Percentiles rank a stretch among this genome's conserved stretches.
Conservation (phyloP, 2,888 invertebrate genomes). For the Salticus scenicus region DNA sequence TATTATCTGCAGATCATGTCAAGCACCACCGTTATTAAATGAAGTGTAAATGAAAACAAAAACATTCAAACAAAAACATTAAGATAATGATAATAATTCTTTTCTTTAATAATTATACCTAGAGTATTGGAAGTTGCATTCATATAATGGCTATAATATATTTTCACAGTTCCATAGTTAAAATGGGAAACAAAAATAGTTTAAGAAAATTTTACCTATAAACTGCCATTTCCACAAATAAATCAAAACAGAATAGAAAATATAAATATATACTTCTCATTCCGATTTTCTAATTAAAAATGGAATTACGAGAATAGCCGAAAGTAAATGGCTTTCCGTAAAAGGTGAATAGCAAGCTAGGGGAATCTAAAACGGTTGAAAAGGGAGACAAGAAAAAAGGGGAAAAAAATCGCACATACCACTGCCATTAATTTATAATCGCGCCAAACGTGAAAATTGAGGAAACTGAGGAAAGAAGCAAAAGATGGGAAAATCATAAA, state of each 20-base stretch:
- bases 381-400: neutral
- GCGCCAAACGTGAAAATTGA: slow-evolving; percentile 68
- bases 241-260: neutral
- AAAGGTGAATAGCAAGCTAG: neutral
- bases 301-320: neutral
- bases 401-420: slow-evolving; percentile 25
- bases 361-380: neutral
- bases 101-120: no score
- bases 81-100: no score
- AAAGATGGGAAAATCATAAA: slow-evolving; percentile 62
- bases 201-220: no score
- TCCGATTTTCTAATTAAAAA: neutral
- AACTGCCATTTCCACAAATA: no score
- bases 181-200: no score
- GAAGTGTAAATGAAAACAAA: no score
- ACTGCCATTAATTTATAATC: slow-evolving; percentile 68
- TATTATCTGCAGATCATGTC: no score
- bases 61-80: no score
- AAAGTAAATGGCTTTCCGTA: neutral
- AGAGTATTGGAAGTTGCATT: no score
- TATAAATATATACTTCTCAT: neutral
- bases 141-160: no score
- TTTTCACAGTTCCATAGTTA: no score
- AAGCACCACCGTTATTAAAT: no score
- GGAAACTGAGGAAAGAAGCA: slow-evolving; percentile 52